Conservation (phyloP, 1,140 invertebrate genomes). For the Choristoneura fumiferana region DNA sequence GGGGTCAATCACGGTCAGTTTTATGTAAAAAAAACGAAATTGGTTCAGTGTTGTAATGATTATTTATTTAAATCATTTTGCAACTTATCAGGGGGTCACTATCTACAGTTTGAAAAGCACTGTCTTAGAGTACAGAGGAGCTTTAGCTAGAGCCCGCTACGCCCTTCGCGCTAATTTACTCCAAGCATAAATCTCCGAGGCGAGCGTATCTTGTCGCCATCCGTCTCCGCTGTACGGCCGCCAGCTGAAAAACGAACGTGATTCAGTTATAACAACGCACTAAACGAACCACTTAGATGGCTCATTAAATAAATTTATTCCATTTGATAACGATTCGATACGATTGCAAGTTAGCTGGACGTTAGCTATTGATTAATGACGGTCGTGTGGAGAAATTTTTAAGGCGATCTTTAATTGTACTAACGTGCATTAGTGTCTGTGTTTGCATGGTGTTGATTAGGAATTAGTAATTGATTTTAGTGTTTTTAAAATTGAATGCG, state of each 20-base stretch:
- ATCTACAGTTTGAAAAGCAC: too few species aligned
- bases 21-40: too few species aligned
- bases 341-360: conserved; percentile 44
- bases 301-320: conserved; percentile 66
- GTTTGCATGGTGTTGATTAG: conserved; percentile 32
- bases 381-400: conserved; percentile 32
- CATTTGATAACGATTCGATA: conserved; percentile 58
- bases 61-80: too few species aligned
- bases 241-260: conserved; percentile 61
- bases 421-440: conserved; percentile 14
- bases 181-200: conserved; percentile 51
- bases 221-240: conserved; percentile 47
- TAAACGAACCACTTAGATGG: conserved; percentile 55
- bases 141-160: conserved; percentile 36
- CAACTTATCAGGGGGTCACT: too few species aligned
- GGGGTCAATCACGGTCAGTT: too few species aligned
- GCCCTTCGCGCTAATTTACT: conserved; percentile 56
- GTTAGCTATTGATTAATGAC: conserved; percentile 45
- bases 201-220: conserved; percentile 41
- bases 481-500: conserved; percentile 35
- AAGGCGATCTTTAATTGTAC: conserved; percentile 22
- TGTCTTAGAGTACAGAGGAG: too few species aligned
- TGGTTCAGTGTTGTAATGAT: too few species aligned
- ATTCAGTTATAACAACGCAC: conserved; percentile 59
- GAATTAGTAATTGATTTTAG: conserved; percentile 35